phyloP scores from a whole-genome alignment of 2,797 vertebrate species.

The Garrulus glandarius region DNA sequence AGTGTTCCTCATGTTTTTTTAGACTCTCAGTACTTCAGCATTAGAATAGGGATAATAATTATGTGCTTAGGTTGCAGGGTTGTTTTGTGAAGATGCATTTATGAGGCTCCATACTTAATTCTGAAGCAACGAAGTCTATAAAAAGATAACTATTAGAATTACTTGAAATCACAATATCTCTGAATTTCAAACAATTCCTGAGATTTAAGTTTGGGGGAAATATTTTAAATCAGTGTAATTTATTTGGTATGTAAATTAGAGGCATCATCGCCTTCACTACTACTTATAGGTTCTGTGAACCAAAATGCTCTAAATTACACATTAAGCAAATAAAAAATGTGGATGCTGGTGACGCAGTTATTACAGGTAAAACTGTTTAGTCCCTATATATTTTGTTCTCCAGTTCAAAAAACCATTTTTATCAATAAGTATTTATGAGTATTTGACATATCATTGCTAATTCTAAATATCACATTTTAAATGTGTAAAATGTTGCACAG shows the following conservation, averaged over 20 bases:
- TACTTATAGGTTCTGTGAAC: not conserved
- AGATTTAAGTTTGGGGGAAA: not conserved
- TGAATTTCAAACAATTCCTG: not conserved
- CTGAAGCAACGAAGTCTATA: not conserved
- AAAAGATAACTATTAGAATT: not conserved
- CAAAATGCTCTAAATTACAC: not conserved
- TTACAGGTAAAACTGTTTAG: not conserved
- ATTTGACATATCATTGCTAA: not conserved
- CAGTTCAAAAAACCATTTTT: not conserved
- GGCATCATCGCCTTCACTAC: not conserved
- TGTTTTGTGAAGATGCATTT: not conserved
- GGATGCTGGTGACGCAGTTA: not conserved
- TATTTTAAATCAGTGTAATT: not conserved
- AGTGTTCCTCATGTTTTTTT: not conserved
- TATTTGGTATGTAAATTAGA: not conserved
- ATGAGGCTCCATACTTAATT: not conserved
- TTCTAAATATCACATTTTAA: not conserved
- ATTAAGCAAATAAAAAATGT: not conserved
- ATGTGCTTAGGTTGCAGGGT: not conserved
- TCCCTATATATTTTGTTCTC: not conserved
- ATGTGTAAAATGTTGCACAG: not conserved
- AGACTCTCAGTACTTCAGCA: not conserved
- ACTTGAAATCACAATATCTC: not conserved
- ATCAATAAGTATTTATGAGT: not conserved
- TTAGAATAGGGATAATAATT: not conserved